Evolutionary conservation across 2,888 invertebrate species (phyloP), one percentile per base, ranked within the genome.

Genomic region (Nephrotoma appendiculata): DNA sequence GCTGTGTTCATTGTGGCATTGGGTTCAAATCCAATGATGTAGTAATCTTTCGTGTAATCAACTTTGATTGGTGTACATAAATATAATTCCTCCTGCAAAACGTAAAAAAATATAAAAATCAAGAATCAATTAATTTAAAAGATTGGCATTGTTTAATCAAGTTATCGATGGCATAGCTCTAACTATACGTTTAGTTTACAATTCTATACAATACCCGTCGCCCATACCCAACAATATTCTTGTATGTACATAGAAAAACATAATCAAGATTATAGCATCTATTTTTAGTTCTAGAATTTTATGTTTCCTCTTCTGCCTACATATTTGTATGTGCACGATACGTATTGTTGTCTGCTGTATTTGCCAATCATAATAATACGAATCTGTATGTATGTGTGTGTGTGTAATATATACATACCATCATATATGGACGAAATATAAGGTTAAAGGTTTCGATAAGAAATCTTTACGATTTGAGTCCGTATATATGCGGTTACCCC

Each of bases 1-100:
- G 97, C 97, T 5, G 95, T 96, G 90, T 96, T 93, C 96, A 96
- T 97, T 11, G 96, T 95, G 1, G 98, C 97, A 90, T 98, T 97
- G 1, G 98, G 98, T 91, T 96, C 94, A 91, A 98, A 99, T 84
- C 97, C 98, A 89, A 97, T 97, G 90, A 98, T 95, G 90, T 96
- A 98, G 91, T 96, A 97, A 89, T 94, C 95, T 89, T 94, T 94
- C 2, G 93, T 93, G 15, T 94, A 94, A 89, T 96, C 95, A 88
- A 98, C 94, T 92, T 96, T 95, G 86, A 98, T 95, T 6, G 98
- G 96, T 12, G 98, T 97, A 91, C 98, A 98, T 41, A 98, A 92
- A 90, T 98, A 98, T 11, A 97, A 92, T 91, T 98, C 98, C 89
- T 96, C 95, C 98, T 98, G 93, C 88, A 95, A 95, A 88, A 90